These are phyloP conservation scores for Nematolebias whitei DNA, from an alignment of 2,113 vertebrate species.

Conservation along the genomic window DNA sequence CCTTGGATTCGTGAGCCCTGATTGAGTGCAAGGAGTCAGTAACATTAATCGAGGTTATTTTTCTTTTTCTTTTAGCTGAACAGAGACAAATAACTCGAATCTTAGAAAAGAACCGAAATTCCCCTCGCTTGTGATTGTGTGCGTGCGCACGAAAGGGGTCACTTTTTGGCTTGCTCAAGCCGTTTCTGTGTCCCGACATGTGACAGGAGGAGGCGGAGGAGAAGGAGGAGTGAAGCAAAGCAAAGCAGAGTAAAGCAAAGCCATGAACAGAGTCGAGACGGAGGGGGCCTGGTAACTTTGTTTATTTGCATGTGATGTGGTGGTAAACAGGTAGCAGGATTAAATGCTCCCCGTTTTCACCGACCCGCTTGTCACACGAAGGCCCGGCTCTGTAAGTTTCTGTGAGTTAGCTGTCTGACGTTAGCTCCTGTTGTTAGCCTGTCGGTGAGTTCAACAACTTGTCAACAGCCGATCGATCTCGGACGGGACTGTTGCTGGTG, in stretches of 20 bases:
- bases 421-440: constrained; percentile 63
- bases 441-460: constrained; percentile 63
- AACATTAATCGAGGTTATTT: too few species aligned
- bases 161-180: too few species aligned
- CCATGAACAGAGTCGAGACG: constrained; percentile 30
- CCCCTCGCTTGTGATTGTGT: neutral
- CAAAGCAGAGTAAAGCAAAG: constrained; percentile 40
- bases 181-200: constrained; percentile 61
- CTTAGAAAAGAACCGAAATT: neutral
- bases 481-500: constrained; percentile 22
- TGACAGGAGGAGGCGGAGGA: constrained; percentile 49
- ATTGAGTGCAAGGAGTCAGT: too few species aligned
- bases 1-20: too few species aligned
- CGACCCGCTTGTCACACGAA: neutral
- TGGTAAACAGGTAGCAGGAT: constrained; percentile 4
- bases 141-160: too few species aligned
- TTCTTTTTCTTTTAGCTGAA: too few species aligned
- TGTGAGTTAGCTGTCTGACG: constrained; percentile 56
- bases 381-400: constrained; percentile 41
- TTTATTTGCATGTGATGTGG: constrained; percentile 27
- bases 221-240: constrained; percentile 22
- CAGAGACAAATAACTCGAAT: too few species aligned
- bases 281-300: constrained; percentile 34
- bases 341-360: neutral
- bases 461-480: constrained; percentile 65